Base-by-base conservation (phyloP, 2,113 vertebrate species). In the Emydura subglobosa region DNA sequence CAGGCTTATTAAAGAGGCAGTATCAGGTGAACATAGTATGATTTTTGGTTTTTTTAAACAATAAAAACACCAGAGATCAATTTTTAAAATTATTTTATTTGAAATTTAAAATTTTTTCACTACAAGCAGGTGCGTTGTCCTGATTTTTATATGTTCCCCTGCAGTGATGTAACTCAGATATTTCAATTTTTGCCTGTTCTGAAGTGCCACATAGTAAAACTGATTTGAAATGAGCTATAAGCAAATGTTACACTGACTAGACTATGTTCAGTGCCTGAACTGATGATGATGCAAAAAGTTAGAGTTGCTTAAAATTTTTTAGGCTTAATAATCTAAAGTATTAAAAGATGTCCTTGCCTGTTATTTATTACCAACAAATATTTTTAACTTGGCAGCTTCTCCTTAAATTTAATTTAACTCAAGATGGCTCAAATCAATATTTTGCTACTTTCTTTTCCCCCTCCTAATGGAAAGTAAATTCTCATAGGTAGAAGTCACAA, bases 1-100 rank as follows among this genome's bases (percentile, higher is more conserved):
- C n/a, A 76, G 24, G 39, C 59, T 90, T 84, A 44, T 91, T 88
- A 57, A 86, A 93, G 89, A 94, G 89, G 11, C 74, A 82, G 2
- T 55, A 55, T 76, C 27, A 85, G 86, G 44, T 80, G 21, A 76
- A 21, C 17, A 72, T 72, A 21, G 19, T n/a, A n/a, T 68, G 8
- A 39, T 68, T 68, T 1, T 0, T 65, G 6, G 79, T 74, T 16
- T 74, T 16, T 72, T 49, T 34, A 68, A 29, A 8, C 65, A 94
- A 86, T 84, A 84, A 76, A 17, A 11, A 3, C 59, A 82, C 8
- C 10, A 79, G 34, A 21, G 42, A 22, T 86, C 85, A 57, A 19
- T 74, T 92, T 92, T 79, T 39, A 3, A 6, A 57, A 5, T 85
- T n/a, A n/a, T 51, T 86, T 51, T 39, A 82, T 17, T 53, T 53